phyloP scores from a whole-genome alignment of 2,113 vertebrate species.

The Psittacula cyanocephala region DNA sequence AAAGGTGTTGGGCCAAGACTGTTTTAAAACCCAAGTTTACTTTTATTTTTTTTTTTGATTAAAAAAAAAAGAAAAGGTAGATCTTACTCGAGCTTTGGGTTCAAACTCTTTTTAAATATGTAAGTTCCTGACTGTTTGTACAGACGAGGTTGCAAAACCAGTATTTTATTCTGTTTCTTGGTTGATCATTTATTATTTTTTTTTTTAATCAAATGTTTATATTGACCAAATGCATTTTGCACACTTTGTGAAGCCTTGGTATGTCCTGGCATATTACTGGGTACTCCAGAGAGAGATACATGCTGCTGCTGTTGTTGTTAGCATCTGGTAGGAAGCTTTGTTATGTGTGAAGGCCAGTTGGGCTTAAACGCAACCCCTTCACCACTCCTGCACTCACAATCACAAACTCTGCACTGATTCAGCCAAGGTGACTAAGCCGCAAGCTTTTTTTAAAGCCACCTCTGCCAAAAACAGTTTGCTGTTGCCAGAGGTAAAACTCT shows the following conservation, averaged over 20 bases:
- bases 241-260: constrained; percentile 90
- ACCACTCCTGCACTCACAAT: constrained; percentile 75
- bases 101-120: constrained; percentile 75
- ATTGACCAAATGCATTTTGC: constrained; percentile 98
- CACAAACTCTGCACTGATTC: constrained; percentile 68
- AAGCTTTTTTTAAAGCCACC: constrained; percentile 67
- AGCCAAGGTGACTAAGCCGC: constrained; percentile 50
- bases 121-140: constrained; percentile 79
- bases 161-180: constrained; percentile 78
- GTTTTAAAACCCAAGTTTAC: constrained; percentile 75
- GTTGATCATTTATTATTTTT: constrained; percentile 62
- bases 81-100: constrained; percentile 82
- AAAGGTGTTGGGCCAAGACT: constrained; percentile 80
- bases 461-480: constrained; percentile 70
- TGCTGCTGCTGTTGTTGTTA: constrained; percentile 72
- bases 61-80: constrained; percentile 55
- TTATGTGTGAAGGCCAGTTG: constrained; percentile 51
- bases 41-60: constrained; percentile 47
- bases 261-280: constrained; percentile 84
- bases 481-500: constrained; percentile 57
- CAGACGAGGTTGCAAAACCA: constrained; percentile 79
- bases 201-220: constrained; percentile 77
- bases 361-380: constrained; percentile 44
- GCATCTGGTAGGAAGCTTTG: constrained; percentile 67
- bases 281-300: constrained; percentile 77